Evolutionary conservation across 2,888 invertebrate genomes (phyloP), one percentile per base, ranked within the genome.

Genomic region (Xiphydria camelus): DNA sequence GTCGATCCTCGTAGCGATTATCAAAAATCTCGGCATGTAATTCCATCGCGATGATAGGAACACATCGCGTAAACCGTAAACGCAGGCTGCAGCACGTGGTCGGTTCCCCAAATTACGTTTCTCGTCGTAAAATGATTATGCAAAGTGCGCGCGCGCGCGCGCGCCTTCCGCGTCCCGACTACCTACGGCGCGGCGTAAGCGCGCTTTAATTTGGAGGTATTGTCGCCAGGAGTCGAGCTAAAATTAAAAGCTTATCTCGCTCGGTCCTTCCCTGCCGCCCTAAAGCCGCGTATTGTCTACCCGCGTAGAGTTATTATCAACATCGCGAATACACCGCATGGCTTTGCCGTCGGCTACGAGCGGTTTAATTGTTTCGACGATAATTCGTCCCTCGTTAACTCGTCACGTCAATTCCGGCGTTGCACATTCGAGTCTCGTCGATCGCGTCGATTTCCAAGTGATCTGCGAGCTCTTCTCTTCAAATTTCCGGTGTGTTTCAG

Each of bases 201-300:
- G 9, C n/a, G 35, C 54, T 67, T 59, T 64, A 63, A 66, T 67
- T 66, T 59, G 57, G 54, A 39, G 51, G 62, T 54, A 66, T 66
- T 66, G 66, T 66, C 56, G 55, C 36, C 42, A 47, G 36, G 46
- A 48, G 45, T 53, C 44, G 50, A 47, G 51, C 45, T 62, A 66
- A 64, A 67, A 66, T 67, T 62, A 67, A 66, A 66, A 66, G 66
- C 66, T 67, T 64, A 66, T 66, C 66, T 58, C 58, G 45, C 52
- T 36, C 44, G 46, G 53, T 49, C 53, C 55, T 50, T 45, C 41
- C 46, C 40, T 31, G 41, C 42, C 19, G 15, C 49, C 44, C 32
- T 48, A 29, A 26, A 49, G 46, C n/a, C 36, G 22, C 39, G 49
- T 56, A 64, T 65, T 65, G 61, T 64, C 61, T 55, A 47, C 51